Percentiles rank a stretch among this genome's conserved stretches.
Conservation (phyloP, 2,113 vertebrate genomes). For the Pipa parva region DNA sequence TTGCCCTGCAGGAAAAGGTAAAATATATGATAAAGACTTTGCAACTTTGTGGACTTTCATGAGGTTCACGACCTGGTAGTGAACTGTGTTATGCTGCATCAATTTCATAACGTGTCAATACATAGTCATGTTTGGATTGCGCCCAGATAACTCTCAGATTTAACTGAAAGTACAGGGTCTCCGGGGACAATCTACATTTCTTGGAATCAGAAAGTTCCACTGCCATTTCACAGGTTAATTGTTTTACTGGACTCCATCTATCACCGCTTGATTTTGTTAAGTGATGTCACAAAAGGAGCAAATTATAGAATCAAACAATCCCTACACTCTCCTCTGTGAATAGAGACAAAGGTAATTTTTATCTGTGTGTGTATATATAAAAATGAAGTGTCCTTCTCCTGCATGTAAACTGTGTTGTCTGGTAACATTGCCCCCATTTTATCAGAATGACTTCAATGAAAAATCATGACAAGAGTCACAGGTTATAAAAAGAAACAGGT, state of each 20-base stretch:
- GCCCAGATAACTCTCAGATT: neutral
- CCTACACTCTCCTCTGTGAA: neutral
- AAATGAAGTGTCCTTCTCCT: neutral
- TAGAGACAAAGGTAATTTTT: neutral
- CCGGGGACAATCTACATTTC: neutral
- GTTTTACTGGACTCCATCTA: constrained; percentile 1
- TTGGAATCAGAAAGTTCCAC: neutral
- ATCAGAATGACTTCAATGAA: neutral
- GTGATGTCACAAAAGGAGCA: neutral
- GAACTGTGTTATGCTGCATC: neutral
- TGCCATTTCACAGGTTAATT: constrained; percentile 1
- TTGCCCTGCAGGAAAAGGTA: too few species aligned
- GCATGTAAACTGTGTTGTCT: neutral
- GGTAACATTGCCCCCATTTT: neutral
- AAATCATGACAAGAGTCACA: constrained; percentile 42
- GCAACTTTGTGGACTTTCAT: too few species aligned
- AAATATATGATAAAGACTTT: too few species aligned
- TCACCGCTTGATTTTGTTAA: neutral
- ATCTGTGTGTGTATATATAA: neutral
- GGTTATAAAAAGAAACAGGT: constrained; percentile 33
- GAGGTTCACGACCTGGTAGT: too few species aligned
- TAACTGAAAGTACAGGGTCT: too few species aligned
- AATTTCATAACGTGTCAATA: neutral
- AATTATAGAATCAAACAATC: neutral
- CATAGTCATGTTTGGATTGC: neutral